Evolutionary conservation across 2,113 vertebrate species (phyloP).

Genomic region (Archilochus colubris): DNA sequence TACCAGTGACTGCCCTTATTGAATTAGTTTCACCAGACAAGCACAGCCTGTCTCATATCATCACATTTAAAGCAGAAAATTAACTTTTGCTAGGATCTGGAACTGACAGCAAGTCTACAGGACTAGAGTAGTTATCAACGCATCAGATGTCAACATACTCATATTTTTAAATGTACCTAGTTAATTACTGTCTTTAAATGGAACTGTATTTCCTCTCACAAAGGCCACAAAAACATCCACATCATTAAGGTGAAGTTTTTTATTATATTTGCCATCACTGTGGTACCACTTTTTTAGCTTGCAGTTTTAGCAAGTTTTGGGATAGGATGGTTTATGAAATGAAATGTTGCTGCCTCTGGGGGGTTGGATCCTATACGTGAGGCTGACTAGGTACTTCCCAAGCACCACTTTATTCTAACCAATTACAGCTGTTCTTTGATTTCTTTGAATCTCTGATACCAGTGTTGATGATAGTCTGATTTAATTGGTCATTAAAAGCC

Average conservation of each 20-base stretch:
- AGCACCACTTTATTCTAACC: not conserved
- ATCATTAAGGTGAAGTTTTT: not conserved
- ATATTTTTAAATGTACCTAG: not conserved
- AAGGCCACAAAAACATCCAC: not conserved
- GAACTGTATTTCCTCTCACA: not conserved
- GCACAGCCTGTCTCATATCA: not conserved
- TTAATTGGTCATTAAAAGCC: slow-evolving; percentile 48
- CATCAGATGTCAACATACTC: rapidly evolving
- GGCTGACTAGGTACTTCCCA: not conserved
- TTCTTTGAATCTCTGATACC: not conserved
- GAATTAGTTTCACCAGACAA: not conserved
- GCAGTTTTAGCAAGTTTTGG: not conserved
- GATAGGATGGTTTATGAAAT: not conserved
- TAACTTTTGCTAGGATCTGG: not conserved
- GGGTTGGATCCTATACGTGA: not conserved
- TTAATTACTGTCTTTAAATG: not conserved
- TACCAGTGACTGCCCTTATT: not conserved
- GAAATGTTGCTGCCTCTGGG: not conserved
- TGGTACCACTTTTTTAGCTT: not conserved
- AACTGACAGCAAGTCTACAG: not conserved
- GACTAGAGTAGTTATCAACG: not conserved
- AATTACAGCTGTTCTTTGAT: not conserved
- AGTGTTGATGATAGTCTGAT: slow-evolving; percentile 4
- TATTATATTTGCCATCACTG: not conserved
- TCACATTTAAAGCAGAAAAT: not conserved